A percentile compares a stretch with the other conserved stretches of the same genome.
These are phyloP conservation scores for Nemapogon koenigi DNA, from an alignment of 2,888 invertebrate species.

Conservation along the genomic window DNA sequence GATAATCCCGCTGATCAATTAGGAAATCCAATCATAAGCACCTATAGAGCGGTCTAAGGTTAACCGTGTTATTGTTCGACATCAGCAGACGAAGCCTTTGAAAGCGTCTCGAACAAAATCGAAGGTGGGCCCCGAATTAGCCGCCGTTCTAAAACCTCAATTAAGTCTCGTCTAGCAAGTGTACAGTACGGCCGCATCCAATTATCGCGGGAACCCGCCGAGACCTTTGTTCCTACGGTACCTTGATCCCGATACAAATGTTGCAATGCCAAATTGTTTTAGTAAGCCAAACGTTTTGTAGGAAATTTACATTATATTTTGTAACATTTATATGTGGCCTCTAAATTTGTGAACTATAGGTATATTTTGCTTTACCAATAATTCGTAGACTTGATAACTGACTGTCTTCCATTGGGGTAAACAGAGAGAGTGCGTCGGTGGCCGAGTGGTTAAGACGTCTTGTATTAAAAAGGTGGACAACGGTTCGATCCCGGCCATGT, in stretches of 20 bases:
- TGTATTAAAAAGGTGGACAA: no score
- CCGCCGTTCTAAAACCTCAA: slow-evolving; percentile 61
- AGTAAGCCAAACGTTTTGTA: neutral
- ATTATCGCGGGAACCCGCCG: slow-evolving; percentile 40
- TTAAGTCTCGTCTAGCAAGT: slow-evolving; percentile 63
- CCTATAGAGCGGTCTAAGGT: no score
- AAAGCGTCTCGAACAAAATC: slow-evolving; percentile 35
- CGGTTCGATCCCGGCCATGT: no score
- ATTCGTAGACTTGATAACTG: no score
- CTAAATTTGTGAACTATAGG: neutral
- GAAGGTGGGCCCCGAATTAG: slow-evolving; percentile 58
- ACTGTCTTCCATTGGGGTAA: no score
- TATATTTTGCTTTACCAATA: no score
- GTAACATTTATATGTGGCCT: neutral
- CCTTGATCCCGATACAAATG: slow-evolving; percentile 6
- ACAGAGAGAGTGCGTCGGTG: no score
- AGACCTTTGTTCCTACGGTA: slow-evolving; percentile 49
- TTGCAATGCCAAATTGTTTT: slow-evolving; percentile 7
- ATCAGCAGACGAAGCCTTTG: slow-evolving; percentile 48
- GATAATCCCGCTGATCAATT: no score
- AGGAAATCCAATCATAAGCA: no score
- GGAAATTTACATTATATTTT: neutral
- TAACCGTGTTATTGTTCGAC: no score
- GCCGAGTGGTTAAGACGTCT: no score
- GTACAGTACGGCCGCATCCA: slow-evolving; percentile 59